These are phyloP conservation scores for human (Homo sapiens) DNA, from an alignment of 2,113 vertebrate genomes.

Conservation along the genomic window GRCh38 chr1:49150501-49151000, in stretches of 20 bases:
- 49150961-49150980: not conserved
- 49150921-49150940: not conserved
- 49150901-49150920: not conserved
- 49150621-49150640: not conserved
- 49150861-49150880: not conserved
- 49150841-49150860: not conserved
- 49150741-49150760: not conserved
- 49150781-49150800: not conserved
- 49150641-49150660: not conserved
- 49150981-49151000: too few relatives aligned
- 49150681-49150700: not conserved
- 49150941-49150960: not conserved
- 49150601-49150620: not conserved
- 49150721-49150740: not conserved
- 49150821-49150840: not conserved
- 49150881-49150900: not conserved
- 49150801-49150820: not conserved
- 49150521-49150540: conserved; percentile 4
- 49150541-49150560: conserved; percentile 29
- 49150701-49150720: not conserved
- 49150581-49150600: not conserved
- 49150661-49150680: not conserved
- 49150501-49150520: not conserved
- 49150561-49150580: not conserved
- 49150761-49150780: not conserved